phyloP scores from a whole-genome alignment of 2,113 vertebrate species.

The Sinocyclocheilus maitianheensis region DNA sequence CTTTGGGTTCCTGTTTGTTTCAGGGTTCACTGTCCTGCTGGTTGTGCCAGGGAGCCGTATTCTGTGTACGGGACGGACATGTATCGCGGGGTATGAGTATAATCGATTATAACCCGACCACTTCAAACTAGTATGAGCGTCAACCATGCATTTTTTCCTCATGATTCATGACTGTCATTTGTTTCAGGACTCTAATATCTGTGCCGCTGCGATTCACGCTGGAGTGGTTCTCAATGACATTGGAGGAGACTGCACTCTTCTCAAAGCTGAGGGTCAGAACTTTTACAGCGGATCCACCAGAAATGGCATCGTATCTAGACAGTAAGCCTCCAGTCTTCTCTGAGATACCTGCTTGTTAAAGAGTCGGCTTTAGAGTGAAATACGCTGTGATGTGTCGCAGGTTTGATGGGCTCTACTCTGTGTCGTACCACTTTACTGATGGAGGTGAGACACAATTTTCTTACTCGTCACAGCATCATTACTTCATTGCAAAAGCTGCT shows the following conservation, averaged over 20 bases:
- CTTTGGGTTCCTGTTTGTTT: not conserved
- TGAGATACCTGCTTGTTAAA: not conserved
- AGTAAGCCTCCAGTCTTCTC: constrained; percentile 61
- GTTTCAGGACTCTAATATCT: constrained; percentile 76
- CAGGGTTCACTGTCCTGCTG: constrained; percentile 78
- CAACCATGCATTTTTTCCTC: not conserved
- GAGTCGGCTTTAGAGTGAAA: not conserved
- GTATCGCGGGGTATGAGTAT: constrained; percentile 72
- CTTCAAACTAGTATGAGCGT: not conserved
- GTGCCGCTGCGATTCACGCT: constrained; percentile 76
- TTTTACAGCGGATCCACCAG: constrained; percentile 72
- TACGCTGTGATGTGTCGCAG: constrained; percentile 55
- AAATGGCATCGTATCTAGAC: constrained; percentile 73
- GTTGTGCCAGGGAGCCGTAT: constrained; percentile 65
- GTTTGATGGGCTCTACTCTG: constrained; percentile 61
- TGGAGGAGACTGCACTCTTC: constrained; percentile 76
- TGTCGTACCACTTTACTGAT: constrained; percentile 75
- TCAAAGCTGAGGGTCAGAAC: constrained; percentile 69
- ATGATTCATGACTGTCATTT: constrained; percentile 70
- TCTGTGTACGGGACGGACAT: constrained; percentile 66
- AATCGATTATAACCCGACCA: not conserved
- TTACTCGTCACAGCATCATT: not conserved
- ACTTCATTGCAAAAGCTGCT: not conserved
- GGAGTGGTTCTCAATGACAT: constrained; percentile 72
- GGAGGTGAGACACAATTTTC: constrained; percentile 63